A percentile compares a stretch with the other conserved stretches of the same genome.
Evolutionary conservation across 2,113 vertebrate genomes (phyloP).

Genomic region (Tupaia tana): DNA sequence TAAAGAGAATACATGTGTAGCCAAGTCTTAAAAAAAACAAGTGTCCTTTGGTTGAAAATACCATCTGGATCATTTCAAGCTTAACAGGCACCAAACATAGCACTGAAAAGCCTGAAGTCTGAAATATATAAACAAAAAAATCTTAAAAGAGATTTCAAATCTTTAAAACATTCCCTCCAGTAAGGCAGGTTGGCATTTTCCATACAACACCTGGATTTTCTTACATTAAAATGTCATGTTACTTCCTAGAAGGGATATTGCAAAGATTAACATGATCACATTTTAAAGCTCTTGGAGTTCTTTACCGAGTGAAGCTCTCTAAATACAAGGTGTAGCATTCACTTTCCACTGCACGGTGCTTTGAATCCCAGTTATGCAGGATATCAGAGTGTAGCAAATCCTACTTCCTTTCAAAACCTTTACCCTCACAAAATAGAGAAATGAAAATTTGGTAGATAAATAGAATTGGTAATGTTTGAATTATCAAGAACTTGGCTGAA

Average conservation of each 20-base stretch:
- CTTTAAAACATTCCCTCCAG: constrained; percentile 49
- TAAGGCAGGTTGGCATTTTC: constrained; percentile 51
- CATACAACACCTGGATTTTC: constrained; percentile 64
- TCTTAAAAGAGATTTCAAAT: constrained; percentile 55
- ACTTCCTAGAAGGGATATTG: constrained; percentile 53
- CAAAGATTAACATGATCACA: constrained; percentile 52
- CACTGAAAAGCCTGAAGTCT: constrained; percentile 44
- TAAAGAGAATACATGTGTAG: not conserved
- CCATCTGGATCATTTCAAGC: constrained; percentile 70
- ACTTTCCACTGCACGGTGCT: not conserved
- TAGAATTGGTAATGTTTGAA: constrained; percentile 7
- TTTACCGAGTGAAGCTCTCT: not conserved
- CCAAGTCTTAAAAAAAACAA: constrained; percentile 52
- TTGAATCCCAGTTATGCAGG: not conserved
- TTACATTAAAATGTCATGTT: constrained; percentile 69
- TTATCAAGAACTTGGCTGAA: constrained; percentile 14
- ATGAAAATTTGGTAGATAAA: not conserved
- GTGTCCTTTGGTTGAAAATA: constrained; percentile 39
- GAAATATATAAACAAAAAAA: constrained; percentile 63
- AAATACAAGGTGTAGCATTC: not conserved
- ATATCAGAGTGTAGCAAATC: not conserved
- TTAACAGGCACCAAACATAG: constrained; percentile 17
- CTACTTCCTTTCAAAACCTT: not conserved
- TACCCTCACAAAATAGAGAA: not conserved
- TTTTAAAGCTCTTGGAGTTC: constrained; percentile 38